Conservation (phyloP, 2,888 invertebrate species). For the Sarcophaga subvicina region DNA sequence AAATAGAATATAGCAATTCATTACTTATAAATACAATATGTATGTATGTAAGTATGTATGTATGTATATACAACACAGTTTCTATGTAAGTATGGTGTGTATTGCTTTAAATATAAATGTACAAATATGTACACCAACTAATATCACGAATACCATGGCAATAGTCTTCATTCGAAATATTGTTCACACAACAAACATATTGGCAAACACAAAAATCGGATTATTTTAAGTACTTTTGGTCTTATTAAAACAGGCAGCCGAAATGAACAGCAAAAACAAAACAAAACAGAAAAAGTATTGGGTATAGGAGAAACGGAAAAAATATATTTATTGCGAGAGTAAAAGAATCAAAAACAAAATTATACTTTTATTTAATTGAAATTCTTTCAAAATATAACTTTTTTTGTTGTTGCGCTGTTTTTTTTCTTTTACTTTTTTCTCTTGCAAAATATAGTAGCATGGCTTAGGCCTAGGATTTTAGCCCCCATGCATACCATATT, state of each 20-base stretch:
- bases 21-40: slow-evolving; percentile 13
- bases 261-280: not conserved
- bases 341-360: slow-evolving; percentile 32
- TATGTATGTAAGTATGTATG: not conserved
- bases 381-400: slow-evolving; percentile 50
- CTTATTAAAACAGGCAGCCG: slow-evolving; percentile 24
- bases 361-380: slow-evolving; percentile 60
- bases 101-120: not conserved
- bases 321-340: not conserved
- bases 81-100: not conserved
- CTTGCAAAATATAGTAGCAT: too few species aligned
- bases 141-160: slow-evolving; percentile 31
- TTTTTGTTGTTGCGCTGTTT: slow-evolving; percentile 26
- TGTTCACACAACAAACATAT: slow-evolving; percentile 15
- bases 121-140: not conserved
- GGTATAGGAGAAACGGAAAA: slow-evolving; percentile 14
- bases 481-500: too few species aligned
- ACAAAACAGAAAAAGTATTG: slow-evolving; percentile 2
- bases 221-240: slow-evolving; percentile 62
- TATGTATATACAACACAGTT: not conserved
- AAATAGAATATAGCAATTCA: not conserved
- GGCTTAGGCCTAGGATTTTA: too few species aligned
- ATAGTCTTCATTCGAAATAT: slow-evolving; percentile 46
- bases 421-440: not conserved
- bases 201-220: slow-evolving; percentile 42